Evolutionary conservation across 2,797 vertebrate genomes (phyloP).

Genomic region (Danio kyathit): DNA sequence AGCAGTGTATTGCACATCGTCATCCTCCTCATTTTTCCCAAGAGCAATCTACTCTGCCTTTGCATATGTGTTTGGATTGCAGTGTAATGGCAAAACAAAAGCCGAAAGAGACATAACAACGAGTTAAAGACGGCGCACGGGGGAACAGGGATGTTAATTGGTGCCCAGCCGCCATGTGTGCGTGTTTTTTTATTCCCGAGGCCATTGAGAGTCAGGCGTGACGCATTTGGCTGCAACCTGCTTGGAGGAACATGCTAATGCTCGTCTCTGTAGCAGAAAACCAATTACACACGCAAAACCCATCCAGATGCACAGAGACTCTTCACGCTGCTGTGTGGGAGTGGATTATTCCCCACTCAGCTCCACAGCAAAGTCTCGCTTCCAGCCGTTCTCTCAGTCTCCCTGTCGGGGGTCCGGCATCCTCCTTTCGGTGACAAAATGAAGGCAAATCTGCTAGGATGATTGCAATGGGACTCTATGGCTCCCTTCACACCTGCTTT

Average conservation of each 20-base stretch:
- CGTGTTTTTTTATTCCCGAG: conserved; percentile 43
- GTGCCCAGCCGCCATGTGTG: conserved; percentile 31
- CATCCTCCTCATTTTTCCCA: not conserved
- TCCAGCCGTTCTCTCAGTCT: not conserved
- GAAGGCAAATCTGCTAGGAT: conserved; percentile 30
- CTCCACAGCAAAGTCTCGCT: conserved; percentile 22
- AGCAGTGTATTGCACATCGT: not conserved
- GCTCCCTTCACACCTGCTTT: not conserved
- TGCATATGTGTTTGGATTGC: not conserved
- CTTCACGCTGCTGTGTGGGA: conserved; percentile 17
- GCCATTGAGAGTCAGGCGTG: conserved; percentile 33
- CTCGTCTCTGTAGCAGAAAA: conserved; percentile 36
- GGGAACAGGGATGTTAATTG: conserved; percentile 38
- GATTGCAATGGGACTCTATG: conserved; percentile 7
- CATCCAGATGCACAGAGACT: conserved; percentile 44
- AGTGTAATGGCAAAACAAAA: conserved; percentile 34
- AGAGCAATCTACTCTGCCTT: not conserved
- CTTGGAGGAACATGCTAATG: conserved; percentile 33
- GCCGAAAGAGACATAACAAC: conserved; percentile 34
- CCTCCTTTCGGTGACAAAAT: conserved; percentile 25
- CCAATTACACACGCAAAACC: conserved; percentile 49
- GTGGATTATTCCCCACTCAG: conserved; percentile 38
- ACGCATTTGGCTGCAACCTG: conserved; percentile 39
- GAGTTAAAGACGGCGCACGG: conserved; percentile 13
- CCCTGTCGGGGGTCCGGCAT: conserved; percentile 25